Percentiles rank a stretch among this genome's conserved stretches.
Conservation (phyloP, 1,140 invertebrate genomes). For the Cheumatopsyche charites region DNA sequence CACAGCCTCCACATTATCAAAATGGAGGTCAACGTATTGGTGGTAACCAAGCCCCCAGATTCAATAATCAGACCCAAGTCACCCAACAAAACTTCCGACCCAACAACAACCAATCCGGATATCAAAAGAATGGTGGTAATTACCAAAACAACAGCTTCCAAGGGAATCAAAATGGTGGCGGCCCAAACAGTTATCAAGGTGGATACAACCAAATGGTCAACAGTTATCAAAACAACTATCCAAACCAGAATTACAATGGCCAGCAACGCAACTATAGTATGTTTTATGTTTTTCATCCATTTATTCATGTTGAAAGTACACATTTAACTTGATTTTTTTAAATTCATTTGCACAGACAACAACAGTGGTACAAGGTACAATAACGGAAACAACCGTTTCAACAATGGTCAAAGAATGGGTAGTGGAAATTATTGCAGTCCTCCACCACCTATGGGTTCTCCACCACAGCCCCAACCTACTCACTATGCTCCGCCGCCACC, state of each 20-base stretch:
- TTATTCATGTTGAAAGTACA: not conserved
- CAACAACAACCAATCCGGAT: conserved; percentile 35
- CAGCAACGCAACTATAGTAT: conserved; percentile 53
- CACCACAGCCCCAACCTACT: conserved; percentile 38
- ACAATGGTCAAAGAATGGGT: conserved; percentile 33
- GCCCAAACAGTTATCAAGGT: conserved; percentile 58
- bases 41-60: conserved; percentile 54
- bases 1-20: conserved; percentile 50
- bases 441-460: conserved; percentile 43
- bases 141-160: conserved; percentile 49
- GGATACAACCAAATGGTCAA: conserved; percentile 53
- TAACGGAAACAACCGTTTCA: conserved; percentile 43
- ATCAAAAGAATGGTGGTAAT: conserved; percentile 46
- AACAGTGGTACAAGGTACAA: conserved; percentile 45
- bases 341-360: conserved; percentile 40
- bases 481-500: conserved; percentile 44
- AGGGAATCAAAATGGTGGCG: conserved; percentile 8
- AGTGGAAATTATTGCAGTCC: conserved; percentile 41
- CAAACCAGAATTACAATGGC: conserved; percentile 57
- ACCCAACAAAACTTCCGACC: conserved; percentile 35
- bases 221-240: conserved; percentile 59
- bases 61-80: conserved; percentile 35
- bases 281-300: conserved; percentile 9
- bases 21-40: conserved; percentile 50
- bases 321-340: not conserved